phyloP scores from a whole-genome alignment of 2,797 vertebrate species.

The Myotis myotis region DNA sequence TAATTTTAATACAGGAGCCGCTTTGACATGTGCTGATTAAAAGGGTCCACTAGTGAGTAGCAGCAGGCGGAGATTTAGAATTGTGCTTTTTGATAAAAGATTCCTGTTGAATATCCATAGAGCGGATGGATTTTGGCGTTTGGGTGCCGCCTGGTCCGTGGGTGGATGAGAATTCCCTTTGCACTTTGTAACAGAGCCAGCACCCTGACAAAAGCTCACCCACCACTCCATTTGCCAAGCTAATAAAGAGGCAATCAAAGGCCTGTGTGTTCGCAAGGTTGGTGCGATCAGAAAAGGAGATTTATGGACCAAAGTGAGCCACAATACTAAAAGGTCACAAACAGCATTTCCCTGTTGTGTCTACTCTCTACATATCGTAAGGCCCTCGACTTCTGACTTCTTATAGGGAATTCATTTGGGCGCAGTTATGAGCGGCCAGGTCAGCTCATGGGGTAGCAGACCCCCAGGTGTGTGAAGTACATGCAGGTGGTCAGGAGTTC shows the following conservation, averaged over 20 bases:
- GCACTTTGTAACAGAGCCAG: conserved; percentile 87
- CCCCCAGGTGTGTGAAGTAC: not conserved
- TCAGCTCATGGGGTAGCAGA: not conserved
- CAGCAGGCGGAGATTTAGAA: conserved; percentile 69
- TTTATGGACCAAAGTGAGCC: conserved; percentile 82
- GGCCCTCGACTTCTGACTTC: not conserved
- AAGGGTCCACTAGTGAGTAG: conserved; percentile 42
- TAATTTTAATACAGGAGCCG: not conserved
- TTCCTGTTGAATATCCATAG: conserved; percentile 67
- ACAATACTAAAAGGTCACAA: conserved; percentile 84
- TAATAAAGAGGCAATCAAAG: conserved; percentile 85
- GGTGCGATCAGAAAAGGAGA: conserved; percentile 80
- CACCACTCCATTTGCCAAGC: conserved; percentile 83
- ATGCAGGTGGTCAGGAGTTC: not conserved
- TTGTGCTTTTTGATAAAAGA: conserved; percentile 60
- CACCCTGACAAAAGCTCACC: conserved; percentile 84
- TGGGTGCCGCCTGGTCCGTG: conserved; percentile 60
- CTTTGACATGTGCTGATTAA: not conserved
- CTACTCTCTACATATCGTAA: conserved; percentile 47
- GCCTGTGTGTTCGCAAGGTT: conserved; percentile 78
- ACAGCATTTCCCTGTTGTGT: conserved; percentile 81
- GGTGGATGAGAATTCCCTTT: conserved; percentile 81
- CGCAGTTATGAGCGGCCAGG: not conserved
- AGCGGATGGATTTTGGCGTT: conserved; percentile 71
- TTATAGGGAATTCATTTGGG: not conserved